Percentiles rank a stretch among this genome's conserved stretches.
Evolutionary conservation across 2,797 vertebrate species (phyloP).

Genomic region (Onychomys arenicola): DNA sequence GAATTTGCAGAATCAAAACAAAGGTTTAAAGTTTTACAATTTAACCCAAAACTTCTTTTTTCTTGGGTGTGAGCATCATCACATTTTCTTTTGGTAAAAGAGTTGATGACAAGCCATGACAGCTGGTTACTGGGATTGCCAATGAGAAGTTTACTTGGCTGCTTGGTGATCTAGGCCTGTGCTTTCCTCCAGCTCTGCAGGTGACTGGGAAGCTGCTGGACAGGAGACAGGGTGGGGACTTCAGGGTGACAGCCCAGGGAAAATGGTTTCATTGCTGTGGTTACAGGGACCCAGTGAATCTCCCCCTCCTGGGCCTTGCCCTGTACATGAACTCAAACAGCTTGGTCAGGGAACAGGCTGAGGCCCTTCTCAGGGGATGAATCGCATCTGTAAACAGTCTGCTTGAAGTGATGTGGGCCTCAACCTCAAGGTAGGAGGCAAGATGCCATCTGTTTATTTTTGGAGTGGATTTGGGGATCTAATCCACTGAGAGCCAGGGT

Average conservation of each 20-base stretch:
- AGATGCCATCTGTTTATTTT: constrained; percentile 74
- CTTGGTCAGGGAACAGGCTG: constrained; percentile 50
- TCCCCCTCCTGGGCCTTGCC: constrained; percentile 51
- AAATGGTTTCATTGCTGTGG: constrained; percentile 40
- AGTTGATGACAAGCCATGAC: not conserved
- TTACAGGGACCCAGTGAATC: not conserved
- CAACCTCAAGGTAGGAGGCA: constrained; percentile 71
- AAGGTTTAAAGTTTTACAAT: constrained; percentile 17
- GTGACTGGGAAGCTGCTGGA: not conserved
- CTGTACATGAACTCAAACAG: constrained; percentile 76
- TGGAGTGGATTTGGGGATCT: constrained; percentile 52
- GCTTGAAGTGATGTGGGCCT: constrained; percentile 59
- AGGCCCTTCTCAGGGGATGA: constrained; percentile 58
- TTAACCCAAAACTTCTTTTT: not conserved
- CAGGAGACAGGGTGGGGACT: not conserved
- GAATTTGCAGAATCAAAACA: constrained; percentile 22
- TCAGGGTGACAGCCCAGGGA: not conserved
- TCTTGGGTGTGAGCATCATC: not conserved
- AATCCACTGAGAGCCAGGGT: not conserved
- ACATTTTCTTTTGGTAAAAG: not conserved
- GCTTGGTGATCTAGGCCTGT: not conserved
- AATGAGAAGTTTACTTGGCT: not conserved
- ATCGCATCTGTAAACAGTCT: constrained; percentile 74
- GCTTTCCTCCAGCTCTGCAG: not conserved
- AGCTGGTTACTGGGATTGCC: not conserved